Evolutionary conservation across 30 jellyfish, hydroid and myxozoan species (phyloP).

Genomic region (Hydra vulgaris): DNA sequence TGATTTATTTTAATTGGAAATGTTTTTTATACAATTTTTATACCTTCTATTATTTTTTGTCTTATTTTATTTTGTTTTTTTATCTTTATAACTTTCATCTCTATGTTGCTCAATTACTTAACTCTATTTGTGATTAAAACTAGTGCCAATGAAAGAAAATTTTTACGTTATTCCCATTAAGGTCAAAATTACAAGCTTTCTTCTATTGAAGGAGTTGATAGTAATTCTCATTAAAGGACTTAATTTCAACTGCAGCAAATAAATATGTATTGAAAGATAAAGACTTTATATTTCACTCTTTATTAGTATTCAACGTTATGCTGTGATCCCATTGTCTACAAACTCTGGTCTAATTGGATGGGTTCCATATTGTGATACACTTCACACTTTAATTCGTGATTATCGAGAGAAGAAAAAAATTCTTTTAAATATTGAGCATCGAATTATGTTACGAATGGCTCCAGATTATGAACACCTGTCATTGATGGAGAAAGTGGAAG

Average conservation of each 20-base stretch:
- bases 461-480: conserved; percentile 91
- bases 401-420: conserved; percentile 88
- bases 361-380: conserved; percentile 98
- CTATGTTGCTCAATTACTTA: too few species aligned
- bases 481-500: conserved; percentile 89
- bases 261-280: too few species aligned
- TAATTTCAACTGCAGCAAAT: too few species aligned
- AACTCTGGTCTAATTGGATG: conserved; percentile 98
- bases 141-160: too few species aligned
- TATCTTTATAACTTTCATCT: too few species aligned
- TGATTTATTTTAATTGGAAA: neutral
- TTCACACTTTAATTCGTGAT: conserved; percentile 87
- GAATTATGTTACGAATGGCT: conserved; percentile 92
- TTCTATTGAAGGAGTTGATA: too few species aligned
- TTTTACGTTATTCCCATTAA: too few species aligned
- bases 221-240: too few species aligned
- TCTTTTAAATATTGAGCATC: conserved; percentile 73
- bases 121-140: too few species aligned
- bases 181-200: too few species aligned
- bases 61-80: too few species aligned
- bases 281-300: neutral
- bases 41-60: neutral
- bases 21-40: neutral
- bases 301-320: conserved; percentile 72
- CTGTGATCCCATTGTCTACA: conserved; percentile 92